Evolutionary conservation across 2,113 vertebrate genomes (phyloP).

Genomic region (Rhinopithecus roxellana): DNA sequence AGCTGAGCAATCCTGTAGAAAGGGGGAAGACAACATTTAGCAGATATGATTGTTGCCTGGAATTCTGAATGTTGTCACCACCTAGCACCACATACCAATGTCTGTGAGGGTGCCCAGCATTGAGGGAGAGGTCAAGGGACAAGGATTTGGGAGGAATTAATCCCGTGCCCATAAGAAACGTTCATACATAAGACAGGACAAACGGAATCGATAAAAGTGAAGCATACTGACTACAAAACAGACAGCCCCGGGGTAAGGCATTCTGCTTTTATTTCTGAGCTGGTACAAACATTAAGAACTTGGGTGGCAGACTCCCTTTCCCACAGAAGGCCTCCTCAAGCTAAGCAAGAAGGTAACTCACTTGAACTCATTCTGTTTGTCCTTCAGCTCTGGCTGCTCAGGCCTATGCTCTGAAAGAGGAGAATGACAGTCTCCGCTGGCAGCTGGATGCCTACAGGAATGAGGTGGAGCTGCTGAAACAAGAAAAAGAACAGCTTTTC

Average conservation of each 20-base stretch:
- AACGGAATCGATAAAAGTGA: neutral
- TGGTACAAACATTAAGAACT: fast-evolving
- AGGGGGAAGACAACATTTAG: neutral
- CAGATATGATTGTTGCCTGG: neutral
- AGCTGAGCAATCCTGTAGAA: neutral
- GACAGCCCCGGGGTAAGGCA: neutral
- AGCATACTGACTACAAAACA: neutral
- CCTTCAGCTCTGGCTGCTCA: conserved; percentile 89
- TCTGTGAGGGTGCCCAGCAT: neutral
- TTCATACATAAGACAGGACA: neutral
- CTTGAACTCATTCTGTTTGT: conserved; percentile 54
- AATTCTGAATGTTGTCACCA: neutral
- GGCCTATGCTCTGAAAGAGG: conserved; percentile 91
- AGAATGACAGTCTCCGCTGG: conserved; percentile 98
- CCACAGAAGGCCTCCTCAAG: fast-evolving
- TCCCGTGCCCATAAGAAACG: neutral
- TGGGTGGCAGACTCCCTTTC: neutral
- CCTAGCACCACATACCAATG: neutral
- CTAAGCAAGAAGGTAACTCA: conserved; percentile 2
- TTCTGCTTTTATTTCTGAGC: neutral
- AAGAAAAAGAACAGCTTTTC: conserved; percentile 89
- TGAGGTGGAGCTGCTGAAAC: conserved; percentile 95
- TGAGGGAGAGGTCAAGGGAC: neutral
- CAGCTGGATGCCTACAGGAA: conserved; percentile 96
- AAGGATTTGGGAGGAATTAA: neutral